Percentiles rank a stretch among this genome's conserved stretches.
These are phyloP conservation scores for Toxotes jaculatrix DNA, from an alignment of 2,113 vertebrate species.

Conservation along the genomic window DNA sequence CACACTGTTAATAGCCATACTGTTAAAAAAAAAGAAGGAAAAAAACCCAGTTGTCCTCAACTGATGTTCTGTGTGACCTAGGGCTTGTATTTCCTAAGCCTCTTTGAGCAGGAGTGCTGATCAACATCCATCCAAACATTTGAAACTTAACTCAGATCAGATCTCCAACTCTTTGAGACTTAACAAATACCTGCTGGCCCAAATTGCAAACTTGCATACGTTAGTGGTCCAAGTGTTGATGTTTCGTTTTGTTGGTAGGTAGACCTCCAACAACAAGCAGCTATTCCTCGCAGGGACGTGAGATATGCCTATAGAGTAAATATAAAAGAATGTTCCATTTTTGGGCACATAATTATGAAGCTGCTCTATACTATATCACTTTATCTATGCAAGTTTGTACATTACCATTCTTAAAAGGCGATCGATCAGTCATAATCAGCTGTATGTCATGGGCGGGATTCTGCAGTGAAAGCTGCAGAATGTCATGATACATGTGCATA, in stretches of 20 bases:
- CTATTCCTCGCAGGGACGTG: conserved; percentile 58
- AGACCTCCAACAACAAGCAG: conserved; percentile 57
- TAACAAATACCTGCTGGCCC: conserved; percentile 23
- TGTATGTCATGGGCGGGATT: background rate
- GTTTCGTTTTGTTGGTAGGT: conserved; percentile 54
- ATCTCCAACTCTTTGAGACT: conserved; percentile 33
- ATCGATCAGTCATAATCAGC: conserved; percentile 26
- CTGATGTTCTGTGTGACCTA: conserved; percentile 45
- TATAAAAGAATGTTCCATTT: conserved; percentile 63
- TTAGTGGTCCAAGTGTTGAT: conserved; percentile 64
- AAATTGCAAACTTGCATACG: conserved; percentile 77
- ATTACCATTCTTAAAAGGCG: conserved; percentile 51
- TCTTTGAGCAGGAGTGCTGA: conserved; percentile 36
- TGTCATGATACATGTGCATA: conserved; percentile 37
- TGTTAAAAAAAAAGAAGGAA: conserved; percentile 21
- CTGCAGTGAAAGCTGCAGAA: conserved; percentile 37
- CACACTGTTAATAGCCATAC: conserved; percentile 70
- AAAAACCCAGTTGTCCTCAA: conserved; percentile 17
- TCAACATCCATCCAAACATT: background rate
- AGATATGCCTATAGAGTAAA: conserved; percentile 52
- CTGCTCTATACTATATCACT: conserved; percentile 76
- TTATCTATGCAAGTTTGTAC: conserved; percentile 85
- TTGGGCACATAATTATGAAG: conserved; percentile 53
- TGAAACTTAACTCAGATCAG: conserved; percentile 2
- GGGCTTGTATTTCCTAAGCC: conserved; percentile 43